These are phyloP conservation scores for Teleogryllus oceanicus DNA, from an alignment of 2,888 invertebrate species.

Conservation along the genomic window DNA sequence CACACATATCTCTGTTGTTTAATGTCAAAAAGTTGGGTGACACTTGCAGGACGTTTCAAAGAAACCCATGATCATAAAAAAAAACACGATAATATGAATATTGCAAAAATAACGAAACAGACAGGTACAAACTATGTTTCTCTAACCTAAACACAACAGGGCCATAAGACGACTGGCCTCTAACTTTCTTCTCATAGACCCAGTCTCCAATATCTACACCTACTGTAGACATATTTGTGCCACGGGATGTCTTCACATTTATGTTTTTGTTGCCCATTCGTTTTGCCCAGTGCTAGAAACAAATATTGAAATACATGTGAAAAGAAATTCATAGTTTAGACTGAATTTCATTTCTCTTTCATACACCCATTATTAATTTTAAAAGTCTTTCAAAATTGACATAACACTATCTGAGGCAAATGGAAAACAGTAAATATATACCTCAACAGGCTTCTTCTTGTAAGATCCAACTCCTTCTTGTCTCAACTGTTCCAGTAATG, in stretches of 20 bases:
- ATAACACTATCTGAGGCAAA: too few relatives aligned
- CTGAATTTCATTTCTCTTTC: background rate
- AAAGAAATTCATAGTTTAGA: background rate
- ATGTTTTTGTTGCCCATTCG: slow-evolving; percentile 89
- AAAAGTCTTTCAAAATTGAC: too few relatives aligned
- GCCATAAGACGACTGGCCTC: slow-evolving; percentile 70
- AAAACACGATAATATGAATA: too few relatives aligned
- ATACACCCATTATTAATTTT: too few relatives aligned
- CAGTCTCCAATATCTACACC: slow-evolving; percentile 97
- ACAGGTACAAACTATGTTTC: background rate
- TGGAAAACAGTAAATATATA: slow-evolving; percentile 40
- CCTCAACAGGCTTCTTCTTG: slow-evolving; percentile 67
- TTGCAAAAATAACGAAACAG: too few relatives aligned
- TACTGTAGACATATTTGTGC: slow-evolving; percentile 87
- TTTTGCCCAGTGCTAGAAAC: slow-evolving; percentile 83
- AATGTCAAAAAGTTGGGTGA: too few relatives aligned
- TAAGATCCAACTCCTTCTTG: slow-evolving; percentile 77
- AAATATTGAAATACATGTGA: background rate
- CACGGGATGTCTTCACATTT: slow-evolving; percentile 68
- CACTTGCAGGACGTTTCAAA: too few relatives aligned
- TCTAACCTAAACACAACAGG: slow-evolving; percentile 69
- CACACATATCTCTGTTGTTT: too few relatives aligned
- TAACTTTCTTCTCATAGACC: slow-evolving; percentile 80
- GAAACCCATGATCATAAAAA: too few relatives aligned
- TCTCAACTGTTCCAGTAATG: slow-evolving; percentile 79